Evolutionary conservation across 2,888 invertebrate species (phyloP).

Genomic region (Agriopis aurantiaria): DNA sequence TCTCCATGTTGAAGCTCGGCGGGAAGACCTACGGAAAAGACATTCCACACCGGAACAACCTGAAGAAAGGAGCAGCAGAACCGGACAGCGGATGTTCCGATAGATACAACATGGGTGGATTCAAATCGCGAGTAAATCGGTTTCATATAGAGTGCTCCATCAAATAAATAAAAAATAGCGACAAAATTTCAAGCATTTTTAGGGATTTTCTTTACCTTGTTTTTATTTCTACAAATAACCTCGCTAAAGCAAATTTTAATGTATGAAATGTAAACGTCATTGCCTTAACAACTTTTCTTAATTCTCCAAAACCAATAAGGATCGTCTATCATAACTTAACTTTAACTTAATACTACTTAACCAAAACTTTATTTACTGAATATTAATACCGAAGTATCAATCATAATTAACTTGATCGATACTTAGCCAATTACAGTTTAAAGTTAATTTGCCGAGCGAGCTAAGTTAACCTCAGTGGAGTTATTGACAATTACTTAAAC

Average conservation of each 20-base stretch:
- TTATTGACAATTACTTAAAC: constrained; percentile 76
- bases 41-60: no score
- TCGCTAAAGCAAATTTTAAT: background rate
- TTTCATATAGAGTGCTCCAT: no score
- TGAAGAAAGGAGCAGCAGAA: no score
- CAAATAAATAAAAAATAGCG: no score
- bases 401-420: constrained; percentile 56
- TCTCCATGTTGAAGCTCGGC: no score
- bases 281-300: background rate
- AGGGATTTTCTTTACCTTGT: background rate
- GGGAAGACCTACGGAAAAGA: no score
- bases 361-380: constrained; percentile 17
- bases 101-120: no score
- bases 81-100: no score
- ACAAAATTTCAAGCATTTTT: no score
- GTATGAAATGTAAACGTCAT: background rate
- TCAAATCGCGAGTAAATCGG: no score
- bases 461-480: constrained; percentile 70
- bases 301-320: constrained; percentile 8
- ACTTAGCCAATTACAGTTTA: constrained; percentile 57
- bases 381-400: constrained; percentile 40
- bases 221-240: background rate
- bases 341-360: constrained; percentile 21
- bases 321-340: constrained; percentile 6
- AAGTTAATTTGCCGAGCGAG: constrained; percentile 69